A percentile compares a stretch with the other conserved stretches of the same genome.
Conservation (phyloP, 2,113 vertebrate species). For the Steatornis caripensis region DNA sequence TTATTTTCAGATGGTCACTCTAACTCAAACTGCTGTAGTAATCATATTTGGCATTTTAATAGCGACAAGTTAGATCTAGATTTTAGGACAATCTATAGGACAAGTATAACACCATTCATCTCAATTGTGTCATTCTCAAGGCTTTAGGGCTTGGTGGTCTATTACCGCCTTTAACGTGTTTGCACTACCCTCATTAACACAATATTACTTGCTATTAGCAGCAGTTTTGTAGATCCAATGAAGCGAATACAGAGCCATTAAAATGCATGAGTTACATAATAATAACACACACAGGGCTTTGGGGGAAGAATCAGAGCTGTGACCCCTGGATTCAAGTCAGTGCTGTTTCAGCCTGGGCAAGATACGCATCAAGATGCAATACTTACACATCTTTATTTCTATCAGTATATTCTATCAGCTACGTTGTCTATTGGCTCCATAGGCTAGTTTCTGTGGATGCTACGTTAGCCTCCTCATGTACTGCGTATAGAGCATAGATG, state of each 20-base stretch:
- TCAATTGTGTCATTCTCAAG: not conserved
- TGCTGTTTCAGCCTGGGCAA: not conserved
- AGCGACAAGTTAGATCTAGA: not conserved
- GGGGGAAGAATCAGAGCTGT: not conserved
- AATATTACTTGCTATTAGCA: not conserved
- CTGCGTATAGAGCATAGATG: not conserved
- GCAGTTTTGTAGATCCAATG: not conserved
- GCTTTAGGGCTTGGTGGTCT: not conserved
- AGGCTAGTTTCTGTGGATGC: not conserved
- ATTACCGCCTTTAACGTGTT: not conserved
- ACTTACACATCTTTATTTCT: not conserved
- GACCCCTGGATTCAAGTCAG: not conserved
- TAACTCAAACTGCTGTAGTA: not conserved
- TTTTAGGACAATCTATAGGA: not conserved
- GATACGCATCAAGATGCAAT: not conserved
- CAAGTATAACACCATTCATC: not conserved
- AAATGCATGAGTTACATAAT: not conserved
- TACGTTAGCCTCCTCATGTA: not conserved
- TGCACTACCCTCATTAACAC: not conserved
- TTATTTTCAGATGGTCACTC: not conserved
- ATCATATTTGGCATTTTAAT: not conserved
- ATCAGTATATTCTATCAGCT: not conserved
- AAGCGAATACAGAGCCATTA: not conserved
- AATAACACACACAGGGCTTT: not conserved
- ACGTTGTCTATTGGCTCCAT: not conserved